Evolutionary conservation across 2,113 vertebrate genomes (phyloP), one percentile per base, ranked within the genome.

Genomic region (Apteryx mantelli): DNA sequence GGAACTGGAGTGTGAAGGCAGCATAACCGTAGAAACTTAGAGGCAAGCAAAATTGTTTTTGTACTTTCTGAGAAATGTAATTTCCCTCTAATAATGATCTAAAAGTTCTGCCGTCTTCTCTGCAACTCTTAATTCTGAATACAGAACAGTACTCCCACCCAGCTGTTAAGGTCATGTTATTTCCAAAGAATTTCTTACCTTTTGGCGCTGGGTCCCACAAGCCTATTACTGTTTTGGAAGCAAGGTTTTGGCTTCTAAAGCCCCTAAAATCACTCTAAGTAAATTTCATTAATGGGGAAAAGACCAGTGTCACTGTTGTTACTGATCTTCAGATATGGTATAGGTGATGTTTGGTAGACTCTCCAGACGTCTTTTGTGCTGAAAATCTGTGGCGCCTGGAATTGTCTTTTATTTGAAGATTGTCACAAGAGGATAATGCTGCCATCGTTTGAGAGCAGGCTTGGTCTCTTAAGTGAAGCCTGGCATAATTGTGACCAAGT

Each of bases 401-500:
- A 70, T 2, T 90, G 15, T 15, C 34, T 68, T 76, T 14, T 80
- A 7, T 46, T 44, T 89, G 32, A 61, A 85, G 86, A 10, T 25
- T 77, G 42, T 56, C 46, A 22, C 1, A 40, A 50, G n/a, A 86
- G 32, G 44, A 92, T 60, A 93, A 34, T 2, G 7, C 34, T 96
- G 55, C 82, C 88, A 86, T 48, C 16, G 30, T 77, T 44, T 56
- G n/a, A 8, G 5, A 84, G 84, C 17, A 22, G 75, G 84, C 14
- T 83, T 20, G 24, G 32, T 82, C 5, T 70, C 68, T 94, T 69
- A 81, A 74, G 60, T 73, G 60, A 93, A 91, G 34, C 76, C n/a
- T 87, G 82, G 64, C 68, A 61, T 96, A 93, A 88, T 44, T 78
- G 70, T 95, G 73, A 85, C 78, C 93, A 94, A 74, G 44, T 28